Conservation (phyloP, 2,797 vertebrate genomes). For the Pantherophis alleghaniensis region DNA sequence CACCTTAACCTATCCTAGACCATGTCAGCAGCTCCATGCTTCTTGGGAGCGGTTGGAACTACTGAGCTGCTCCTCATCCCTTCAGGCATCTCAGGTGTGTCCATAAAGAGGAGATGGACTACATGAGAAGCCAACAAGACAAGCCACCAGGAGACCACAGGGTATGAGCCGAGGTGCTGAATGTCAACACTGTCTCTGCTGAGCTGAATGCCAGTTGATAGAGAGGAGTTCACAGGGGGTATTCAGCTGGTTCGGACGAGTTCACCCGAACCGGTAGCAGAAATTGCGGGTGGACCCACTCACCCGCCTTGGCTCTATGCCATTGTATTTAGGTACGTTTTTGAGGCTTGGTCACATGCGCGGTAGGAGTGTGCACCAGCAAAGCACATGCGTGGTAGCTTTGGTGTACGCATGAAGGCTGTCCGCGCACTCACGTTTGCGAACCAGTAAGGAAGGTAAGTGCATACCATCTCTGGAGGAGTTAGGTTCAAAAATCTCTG, state of each 20-base stretch:
- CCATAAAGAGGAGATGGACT: constrained; percentile 66
- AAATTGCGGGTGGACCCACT: no score
- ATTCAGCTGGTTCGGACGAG: no score
- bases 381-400: no score
- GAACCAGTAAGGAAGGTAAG: no score
- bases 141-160: constrained; percentile 72
- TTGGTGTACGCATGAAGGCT: no score
- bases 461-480: no score
- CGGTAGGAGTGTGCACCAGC: no score
- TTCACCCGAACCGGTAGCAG: no score
- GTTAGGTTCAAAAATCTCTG: rapidly evolving
- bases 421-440: no score
- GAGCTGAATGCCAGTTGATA: constrained; percentile 48
- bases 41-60: constrained; percentile 63
- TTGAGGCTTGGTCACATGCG: no score
- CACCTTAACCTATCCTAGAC: constrained; percentile 49
- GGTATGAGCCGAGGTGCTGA: constrained; percentile 70
- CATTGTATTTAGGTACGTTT: no score
- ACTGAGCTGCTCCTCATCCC: constrained; percentile 60
- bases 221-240: neutral
- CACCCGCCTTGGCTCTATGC: no score
- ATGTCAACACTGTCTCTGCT: constrained; percentile 66
- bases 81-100: constrained; percentile 35
- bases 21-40: constrained; percentile 63
- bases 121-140: constrained; percentile 73